Base-by-base conservation (phyloP, 2,113 vertebrate genomes). In the Strix uralensis region DNA sequence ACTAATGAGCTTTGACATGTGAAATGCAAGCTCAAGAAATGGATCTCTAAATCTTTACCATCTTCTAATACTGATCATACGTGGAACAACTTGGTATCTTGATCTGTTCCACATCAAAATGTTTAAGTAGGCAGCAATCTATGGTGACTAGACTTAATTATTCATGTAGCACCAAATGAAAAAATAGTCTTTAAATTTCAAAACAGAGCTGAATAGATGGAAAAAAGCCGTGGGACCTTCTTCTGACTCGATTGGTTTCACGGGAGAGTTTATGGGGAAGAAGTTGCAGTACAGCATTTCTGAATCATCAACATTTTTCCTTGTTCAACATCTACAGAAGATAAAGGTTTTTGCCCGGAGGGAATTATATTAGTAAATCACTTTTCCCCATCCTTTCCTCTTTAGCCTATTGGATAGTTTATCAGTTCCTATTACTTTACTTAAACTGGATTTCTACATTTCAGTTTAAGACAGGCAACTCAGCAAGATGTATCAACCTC, bases 1-100 rank as follows among this genome's bases (percentile, higher is more conserved):
- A 34, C 55, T 79, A 93, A 42, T 58, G 55, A 97, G 30, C 57
- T 55, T 22, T 95, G 89, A 84, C 81, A 89, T 81, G 85, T 90
- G 40, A 80, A 93, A 92, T 80, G 52, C 55, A 77, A 49, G 40
- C 49, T 84, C 78, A 40, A 82, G 36, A 90, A 96, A 46, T 11
- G 58, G n/a, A 77, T 88, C 77, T 90, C 85, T 75, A 94, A 86
- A 90, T 71, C 55, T 58, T 65, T 59, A 16, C 80, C 27, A 59
- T 65, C 59, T 83, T 96, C 69, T 88, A 77, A 70, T 21, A 69
- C 57, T 57, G 36, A 73, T 91, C 71, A 61, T 12, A 77, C 11
- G 36, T 0, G 2, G 55, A 86, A 72, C 29, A 55, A 67, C 18
- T 49, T 86, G 32, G 40, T 73, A 54, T 47, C 63, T 86, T 49